phyloP scores from a whole-genome alignment of 2,888 invertebrate species.

The Himalopsyche anomala region DNA sequence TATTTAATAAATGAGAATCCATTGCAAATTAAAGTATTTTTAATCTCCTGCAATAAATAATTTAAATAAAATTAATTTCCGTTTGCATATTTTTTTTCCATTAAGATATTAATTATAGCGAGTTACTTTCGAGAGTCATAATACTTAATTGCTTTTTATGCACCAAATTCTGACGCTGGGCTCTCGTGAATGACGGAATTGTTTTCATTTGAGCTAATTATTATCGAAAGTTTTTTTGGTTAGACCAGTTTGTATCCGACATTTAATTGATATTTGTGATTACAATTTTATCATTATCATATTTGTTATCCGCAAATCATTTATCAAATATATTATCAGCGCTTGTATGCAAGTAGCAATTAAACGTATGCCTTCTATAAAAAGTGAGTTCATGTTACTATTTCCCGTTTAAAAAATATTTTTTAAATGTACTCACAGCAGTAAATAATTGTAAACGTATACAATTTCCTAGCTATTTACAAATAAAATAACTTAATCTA shows the following conservation, averaged over 20 bases:
- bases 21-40: too few species aligned
- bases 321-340: background rate
- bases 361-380: background rate
- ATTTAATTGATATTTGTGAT: slow-evolving; percentile 25
- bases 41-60: too few species aligned
- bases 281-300: slow-evolving; percentile 27
- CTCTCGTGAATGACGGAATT: slow-evolving; percentile 12
- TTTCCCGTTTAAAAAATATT: too few species aligned
- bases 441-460: too few species aligned
- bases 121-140: background rate
- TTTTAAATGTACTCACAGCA: too few species aligned
- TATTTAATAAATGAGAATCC: too few species aligned
- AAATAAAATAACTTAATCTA: too few species aligned
- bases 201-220: slow-evolving; percentile 36
- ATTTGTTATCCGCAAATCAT: slow-evolving; percentile 16
- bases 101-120: background rate
- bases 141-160: slow-evolving; percentile 15
- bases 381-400: too few species aligned
- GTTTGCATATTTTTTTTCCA: too few species aligned
- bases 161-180: background rate
- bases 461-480: too few species aligned
- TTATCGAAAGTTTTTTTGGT: slow-evolving; percentile 35
- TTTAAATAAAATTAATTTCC: too few species aligned
- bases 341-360: background rate
- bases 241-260: slow-evolving; percentile 27